Evolutionary conservation across 2,888 invertebrate genomes (phyloP), one percentile per base, ranked within the genome.

Genomic region (Andrena minutula): DNA sequence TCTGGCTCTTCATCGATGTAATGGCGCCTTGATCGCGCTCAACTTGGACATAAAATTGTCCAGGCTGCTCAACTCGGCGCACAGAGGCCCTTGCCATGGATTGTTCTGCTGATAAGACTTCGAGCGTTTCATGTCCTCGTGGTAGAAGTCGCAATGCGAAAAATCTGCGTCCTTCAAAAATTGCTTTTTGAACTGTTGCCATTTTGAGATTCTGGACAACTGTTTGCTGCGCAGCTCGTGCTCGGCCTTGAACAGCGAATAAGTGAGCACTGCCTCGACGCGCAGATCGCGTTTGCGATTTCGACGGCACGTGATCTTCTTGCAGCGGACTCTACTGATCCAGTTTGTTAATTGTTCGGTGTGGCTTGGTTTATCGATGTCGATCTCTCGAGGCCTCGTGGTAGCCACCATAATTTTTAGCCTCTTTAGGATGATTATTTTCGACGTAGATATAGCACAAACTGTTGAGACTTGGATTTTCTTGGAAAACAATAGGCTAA

Each of bases 31-130:
- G 86, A 96, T 95, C 92, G 94, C 94, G 91, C 95, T 95, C 91
- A 96, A 94, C 93, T 96, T 95, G 88, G 94, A 95, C 95, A 96
- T 96, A 94, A 96, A 96, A 91, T 94, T 95, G 94, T 96, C 95
- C 92, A 96, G 92, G 89, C 96, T 96, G 92, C 95, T 95, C 91
- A 96, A 94, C 93, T 96, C 96, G 92, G 95, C 95, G 73, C 93
- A 94, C 3, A 89, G 71, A n/a, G 86, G 61, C 20, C 87, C 86
- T 56, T 88, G 85, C 92, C 92, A 93, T 0, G 84, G 84, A 69
- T 87, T 74, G 1, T 79, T 73, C 4, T 83, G 66, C 5, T 85
- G 69, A 26, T n/a, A 65, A 5, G 28, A 56, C 1, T 61, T 65
- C 8, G 75, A 49, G 26, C 51, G 32, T 2, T 74, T 78, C 8